Conservation (phyloP, 2,797 vertebrate species). For the Chromobotia macracanthus region DNA sequence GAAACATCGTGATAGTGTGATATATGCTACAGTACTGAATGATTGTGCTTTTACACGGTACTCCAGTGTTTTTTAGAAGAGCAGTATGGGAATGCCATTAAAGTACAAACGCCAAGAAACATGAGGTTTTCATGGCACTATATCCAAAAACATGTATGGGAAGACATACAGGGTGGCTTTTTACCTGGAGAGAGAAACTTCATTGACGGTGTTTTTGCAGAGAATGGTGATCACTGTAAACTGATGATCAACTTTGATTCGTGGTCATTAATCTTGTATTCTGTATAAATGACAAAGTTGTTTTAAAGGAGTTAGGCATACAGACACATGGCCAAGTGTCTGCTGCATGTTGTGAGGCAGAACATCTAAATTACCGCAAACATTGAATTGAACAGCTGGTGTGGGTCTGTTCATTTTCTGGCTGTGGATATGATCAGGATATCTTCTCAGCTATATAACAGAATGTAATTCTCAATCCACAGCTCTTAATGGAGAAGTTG, state of each 20-base stretch:
- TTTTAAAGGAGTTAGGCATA: no score
- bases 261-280: not conserved
- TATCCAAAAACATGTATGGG: no score
- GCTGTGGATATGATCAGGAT: not conserved
- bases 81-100: not conserved
- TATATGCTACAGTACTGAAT: not conserved
- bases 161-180: not conserved
- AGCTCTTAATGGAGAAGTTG: constrained; percentile 23
- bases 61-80: not conserved
- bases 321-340: not conserved
- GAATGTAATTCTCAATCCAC: not conserved
- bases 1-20: not conserved
- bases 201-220: not conserved
- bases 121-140: not conserved
- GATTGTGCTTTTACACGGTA: not conserved
- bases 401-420: not conserved
- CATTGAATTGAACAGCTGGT: not conserved
- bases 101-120: no score
- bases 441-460: not conserved
- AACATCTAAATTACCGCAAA: not conserved
- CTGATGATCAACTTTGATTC: not conserved
- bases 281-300: not conserved
- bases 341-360: not conserved
- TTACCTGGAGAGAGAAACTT: not conserved
- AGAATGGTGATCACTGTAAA: not conserved